Conservation (phyloP, 1,140 invertebrate species). For the Bombus turneri region DNA sequence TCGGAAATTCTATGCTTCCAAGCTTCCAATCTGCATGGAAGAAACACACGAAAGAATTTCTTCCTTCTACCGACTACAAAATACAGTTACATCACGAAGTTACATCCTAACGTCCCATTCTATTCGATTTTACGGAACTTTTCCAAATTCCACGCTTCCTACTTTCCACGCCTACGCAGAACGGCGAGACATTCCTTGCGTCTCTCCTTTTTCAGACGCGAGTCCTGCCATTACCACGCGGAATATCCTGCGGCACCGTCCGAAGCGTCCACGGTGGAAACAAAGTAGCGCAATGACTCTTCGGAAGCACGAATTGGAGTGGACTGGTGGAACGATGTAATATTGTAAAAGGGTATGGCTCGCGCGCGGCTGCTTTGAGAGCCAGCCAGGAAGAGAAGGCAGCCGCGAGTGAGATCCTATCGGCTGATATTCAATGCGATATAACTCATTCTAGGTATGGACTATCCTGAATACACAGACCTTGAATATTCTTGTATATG, state of each 20-base stretch:
- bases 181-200: background rate
- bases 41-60: background rate
- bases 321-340: constrained; percentile 52
- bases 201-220: background rate
- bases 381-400: constrained; percentile 52
- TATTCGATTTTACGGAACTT: background rate
- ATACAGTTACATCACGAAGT: background rate
- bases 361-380: constrained; percentile 61
- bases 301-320: constrained; percentile 57
- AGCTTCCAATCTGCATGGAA: no score
- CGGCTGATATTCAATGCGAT: constrained; percentile 65
- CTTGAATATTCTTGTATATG: background rate
- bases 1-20: no score
- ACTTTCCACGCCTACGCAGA: background rate
- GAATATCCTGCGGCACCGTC: background rate
- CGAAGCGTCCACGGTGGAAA: background rate
- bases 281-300: constrained; percentile 50
- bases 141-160: background rate
- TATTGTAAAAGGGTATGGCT: constrained; percentile 56
- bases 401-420: constrained; percentile 57
- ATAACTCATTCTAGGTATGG: constrained; percentile 67
- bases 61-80: background rate
- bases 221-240: background rate
- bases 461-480: constrained; percentile 25
- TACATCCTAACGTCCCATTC: constrained; percentile 4